Evolutionary conservation across 2,888 invertebrate genomes (phyloP).

Genomic region (Mantis religiosa): DNA sequence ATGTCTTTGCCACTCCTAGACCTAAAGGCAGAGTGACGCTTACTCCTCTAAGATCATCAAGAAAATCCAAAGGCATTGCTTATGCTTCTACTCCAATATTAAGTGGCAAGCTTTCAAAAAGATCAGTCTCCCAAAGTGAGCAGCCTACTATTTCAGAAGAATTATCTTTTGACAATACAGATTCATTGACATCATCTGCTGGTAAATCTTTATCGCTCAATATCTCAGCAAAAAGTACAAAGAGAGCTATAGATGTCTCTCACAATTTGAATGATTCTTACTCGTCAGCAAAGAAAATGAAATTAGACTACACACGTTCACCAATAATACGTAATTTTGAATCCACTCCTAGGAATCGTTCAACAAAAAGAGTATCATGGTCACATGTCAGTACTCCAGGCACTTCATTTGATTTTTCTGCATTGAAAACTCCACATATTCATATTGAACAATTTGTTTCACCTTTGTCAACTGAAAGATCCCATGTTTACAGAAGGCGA

Average conservation of each 20-base stretch:
- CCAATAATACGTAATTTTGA: neutral
- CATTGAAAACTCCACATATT: constrained; percentile 22
- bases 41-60: neutral
- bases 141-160: neutral
- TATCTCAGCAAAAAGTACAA: neutral
- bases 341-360: neutral
- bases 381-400: neutral
- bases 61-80: neutral
- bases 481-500: neutral
- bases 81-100: neutral
- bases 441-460: constrained; percentile 22
- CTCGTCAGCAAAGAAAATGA: neutral
- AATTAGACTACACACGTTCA: neutral
- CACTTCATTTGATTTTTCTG: constrained; percentile 24
- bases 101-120: neutral
- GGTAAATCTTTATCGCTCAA: neutral
- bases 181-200: neutral
- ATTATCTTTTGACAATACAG: neutral
- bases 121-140: neutral
- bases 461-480: constrained; percentile 14
- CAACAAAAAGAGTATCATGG: neutral
- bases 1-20: neutral
- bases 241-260: neutral
- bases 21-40: neutral
- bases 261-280: neutral